Conservation (phyloP, 2,113 vertebrate genomes). For the Rhodinocichla rosea region DNA sequence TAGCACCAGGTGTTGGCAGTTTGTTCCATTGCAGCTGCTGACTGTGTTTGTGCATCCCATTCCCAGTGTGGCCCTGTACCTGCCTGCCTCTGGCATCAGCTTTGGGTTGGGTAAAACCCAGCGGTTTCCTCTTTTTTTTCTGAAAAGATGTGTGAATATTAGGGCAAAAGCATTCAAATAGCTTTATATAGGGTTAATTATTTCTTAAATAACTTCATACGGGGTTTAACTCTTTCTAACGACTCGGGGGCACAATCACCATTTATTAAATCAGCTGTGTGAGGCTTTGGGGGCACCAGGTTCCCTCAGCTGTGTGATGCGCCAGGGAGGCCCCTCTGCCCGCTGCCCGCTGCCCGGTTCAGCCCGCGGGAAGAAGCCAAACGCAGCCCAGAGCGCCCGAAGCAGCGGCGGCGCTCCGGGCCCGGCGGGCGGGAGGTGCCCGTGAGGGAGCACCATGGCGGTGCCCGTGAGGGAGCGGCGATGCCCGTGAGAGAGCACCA, state of each 20-base stretch:
- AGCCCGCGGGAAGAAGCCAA: no score
- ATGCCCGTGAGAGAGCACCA: not conserved
- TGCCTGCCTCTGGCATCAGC: no score
- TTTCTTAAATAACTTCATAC: accelerated
- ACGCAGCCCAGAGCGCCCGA: not conserved
- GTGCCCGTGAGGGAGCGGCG: not conserved
- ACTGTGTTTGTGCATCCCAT: accelerated
- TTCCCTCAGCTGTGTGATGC: not conserved
- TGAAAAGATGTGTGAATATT: accelerated
- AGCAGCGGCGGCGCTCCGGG: no score
- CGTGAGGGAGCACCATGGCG: not conserved
- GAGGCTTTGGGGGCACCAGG: not conserved
- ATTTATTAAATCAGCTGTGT: not conserved
- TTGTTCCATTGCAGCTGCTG: not conserved
- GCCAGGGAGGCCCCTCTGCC: accelerated
- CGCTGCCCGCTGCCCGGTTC: not conserved
- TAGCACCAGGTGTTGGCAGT: not conserved
- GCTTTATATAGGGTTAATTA: not conserved
- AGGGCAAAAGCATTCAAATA: accelerated
- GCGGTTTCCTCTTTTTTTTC: not conserved
- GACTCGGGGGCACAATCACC: not conserved
- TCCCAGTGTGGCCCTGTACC: accelerated
- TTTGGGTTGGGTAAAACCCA: not conserved
- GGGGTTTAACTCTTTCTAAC: not conserved
- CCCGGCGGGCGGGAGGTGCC: not conserved